phyloP scores from a whole-genome alignment of 35 echinoderm and acorn worm genomes.

The Patiria miniata region DNA sequence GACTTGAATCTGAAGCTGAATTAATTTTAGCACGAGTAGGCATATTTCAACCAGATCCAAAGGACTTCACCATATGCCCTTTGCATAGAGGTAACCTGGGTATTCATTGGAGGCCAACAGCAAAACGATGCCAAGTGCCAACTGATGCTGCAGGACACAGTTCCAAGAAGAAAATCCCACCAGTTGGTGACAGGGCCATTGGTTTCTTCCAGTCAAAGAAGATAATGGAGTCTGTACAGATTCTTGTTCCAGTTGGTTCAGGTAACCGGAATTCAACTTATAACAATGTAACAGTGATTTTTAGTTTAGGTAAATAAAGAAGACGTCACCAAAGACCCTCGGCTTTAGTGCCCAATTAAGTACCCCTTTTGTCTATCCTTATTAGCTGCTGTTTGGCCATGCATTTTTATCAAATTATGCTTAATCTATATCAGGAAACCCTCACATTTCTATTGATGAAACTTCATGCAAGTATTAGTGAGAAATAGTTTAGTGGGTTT shows the following conservation, averaged over 20 bases:
- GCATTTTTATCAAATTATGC: no score
- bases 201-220: conserved; percentile 14
- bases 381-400: no score
- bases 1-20: neutral
- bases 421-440: no score
- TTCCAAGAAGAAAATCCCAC: neutral
- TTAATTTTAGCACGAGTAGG: conserved; percentile 8
- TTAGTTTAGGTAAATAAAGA: no score
- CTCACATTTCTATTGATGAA: no score
- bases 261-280: no score
- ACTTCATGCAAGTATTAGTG: no score
- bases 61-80: conserved; percentile 18
- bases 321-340: no score
- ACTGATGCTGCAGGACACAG: neutral
- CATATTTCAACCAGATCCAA: neutral
- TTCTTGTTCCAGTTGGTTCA: neutral
- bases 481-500: no score
- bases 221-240: neutral
- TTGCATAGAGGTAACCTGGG: neutral
- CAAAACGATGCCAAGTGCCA: neutral
- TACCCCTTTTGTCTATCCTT: no score
- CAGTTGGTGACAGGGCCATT: neutral
- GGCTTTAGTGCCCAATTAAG: no score
- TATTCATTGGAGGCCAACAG: neutral
- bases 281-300: no score